Conservation (phyloP, 1,140 invertebrate genomes). For the Bombus pascuorum region DNA sequence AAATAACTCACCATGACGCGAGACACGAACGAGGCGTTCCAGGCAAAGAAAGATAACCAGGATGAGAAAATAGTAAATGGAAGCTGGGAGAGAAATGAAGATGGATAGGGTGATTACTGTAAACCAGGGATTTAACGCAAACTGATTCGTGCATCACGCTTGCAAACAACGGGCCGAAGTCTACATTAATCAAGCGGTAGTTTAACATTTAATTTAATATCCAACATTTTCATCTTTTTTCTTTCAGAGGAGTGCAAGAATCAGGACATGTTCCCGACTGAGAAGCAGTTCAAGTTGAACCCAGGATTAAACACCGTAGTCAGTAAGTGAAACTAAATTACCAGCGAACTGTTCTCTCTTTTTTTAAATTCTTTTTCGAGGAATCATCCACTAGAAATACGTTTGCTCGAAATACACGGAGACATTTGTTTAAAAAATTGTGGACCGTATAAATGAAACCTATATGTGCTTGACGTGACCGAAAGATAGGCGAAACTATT, state of each 20-base stretch:
- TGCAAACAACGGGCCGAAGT: no score
- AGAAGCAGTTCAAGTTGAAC: conserved; percentile 81
- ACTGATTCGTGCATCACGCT: neutral
- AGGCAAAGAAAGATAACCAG: neutral
- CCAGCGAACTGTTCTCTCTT: neutral
- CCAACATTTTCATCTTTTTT: neutral
- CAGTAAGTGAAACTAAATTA: conserved; percentile 80
- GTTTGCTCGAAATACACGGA: neutral
- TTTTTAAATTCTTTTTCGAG: neutral
- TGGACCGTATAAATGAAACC: neutral
- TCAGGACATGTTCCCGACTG: conserved; percentile 85
- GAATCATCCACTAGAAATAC: neutral
- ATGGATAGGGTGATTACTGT: neutral
- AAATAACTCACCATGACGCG: conserved; percentile 27
- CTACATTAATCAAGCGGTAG: neutral
- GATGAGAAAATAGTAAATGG: conserved; percentile 30
- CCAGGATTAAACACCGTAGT: conserved; percentile 84
- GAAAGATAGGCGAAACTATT: no score
- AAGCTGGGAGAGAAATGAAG: conserved; percentile 3
- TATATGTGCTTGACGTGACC: neutral
- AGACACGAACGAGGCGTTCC: conserved; percentile 3
- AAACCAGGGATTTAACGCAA: neutral
- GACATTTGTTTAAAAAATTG: neutral
- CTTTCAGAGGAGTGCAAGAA: conserved; percentile 85
- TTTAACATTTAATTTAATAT: neutral